These are phyloP conservation scores for Callipepla squamata DNA, from an alignment of 2,113 vertebrate species.

Conservation along the genomic window DNA sequence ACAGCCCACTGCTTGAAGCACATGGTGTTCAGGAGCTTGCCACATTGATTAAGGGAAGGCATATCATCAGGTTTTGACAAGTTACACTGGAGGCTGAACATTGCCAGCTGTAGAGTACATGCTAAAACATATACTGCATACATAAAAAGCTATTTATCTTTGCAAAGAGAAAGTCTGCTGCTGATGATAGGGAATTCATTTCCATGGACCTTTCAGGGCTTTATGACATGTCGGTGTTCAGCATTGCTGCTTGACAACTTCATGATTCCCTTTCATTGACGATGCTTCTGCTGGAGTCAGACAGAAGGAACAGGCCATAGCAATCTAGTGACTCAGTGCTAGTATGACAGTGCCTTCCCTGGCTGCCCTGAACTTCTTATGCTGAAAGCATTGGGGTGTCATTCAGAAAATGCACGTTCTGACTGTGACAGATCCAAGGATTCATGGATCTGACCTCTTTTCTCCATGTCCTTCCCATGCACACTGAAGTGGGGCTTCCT, in stretches of 20 bases:
- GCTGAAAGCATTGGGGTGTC: background rate
- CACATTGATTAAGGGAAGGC: conserved; percentile 49
- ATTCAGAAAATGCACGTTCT: conserved; percentile 2
- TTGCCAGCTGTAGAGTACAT: background rate
- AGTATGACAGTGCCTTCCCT: background rate
- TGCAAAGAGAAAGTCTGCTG: conserved; percentile 1
- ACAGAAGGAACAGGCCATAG: background rate
- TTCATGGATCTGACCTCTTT: background rate
- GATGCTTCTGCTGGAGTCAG: background rate
- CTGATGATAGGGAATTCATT: background rate
- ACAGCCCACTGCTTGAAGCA: conserved; percentile 17
- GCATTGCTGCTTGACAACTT: background rate
- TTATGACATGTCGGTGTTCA: background rate
- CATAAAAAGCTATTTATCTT: conserved; percentile 15
- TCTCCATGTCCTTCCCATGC: background rate
- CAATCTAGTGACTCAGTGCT: background rate
- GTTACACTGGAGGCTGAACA: conserved; percentile 35
- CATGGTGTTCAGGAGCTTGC: conserved; percentile 34
- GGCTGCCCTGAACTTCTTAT: background rate
- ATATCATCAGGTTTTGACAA: conserved; percentile 52
- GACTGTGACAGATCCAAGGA: background rate
- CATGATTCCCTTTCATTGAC: background rate
- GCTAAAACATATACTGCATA: background rate
- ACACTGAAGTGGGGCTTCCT: background rate
- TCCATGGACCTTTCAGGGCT: background rate